Percentiles rank a stretch among this genome's conserved stretches.
Evolutionary conservation across 2,888 invertebrate genomes (phyloP).

Genomic region (Trisateles emortualis): DNA sequence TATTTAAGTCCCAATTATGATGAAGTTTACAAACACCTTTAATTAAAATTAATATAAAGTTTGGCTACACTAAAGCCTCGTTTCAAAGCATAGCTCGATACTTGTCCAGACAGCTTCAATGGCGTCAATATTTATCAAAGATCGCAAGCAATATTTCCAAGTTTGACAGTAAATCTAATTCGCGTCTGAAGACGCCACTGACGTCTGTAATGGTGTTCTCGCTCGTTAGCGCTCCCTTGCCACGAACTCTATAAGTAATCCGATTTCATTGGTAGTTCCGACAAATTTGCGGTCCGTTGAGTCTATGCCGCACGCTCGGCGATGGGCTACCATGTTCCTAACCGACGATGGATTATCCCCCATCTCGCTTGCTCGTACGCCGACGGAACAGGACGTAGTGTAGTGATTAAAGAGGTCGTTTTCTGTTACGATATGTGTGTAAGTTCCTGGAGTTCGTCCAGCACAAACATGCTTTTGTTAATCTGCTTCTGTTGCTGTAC

Average conservation of each 20-base stretch:
- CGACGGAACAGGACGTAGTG: constrained; percentile 48
- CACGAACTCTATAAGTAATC: constrained; percentile 74
- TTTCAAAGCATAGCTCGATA: constrained; percentile 11
- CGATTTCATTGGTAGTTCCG: constrained; percentile 81
- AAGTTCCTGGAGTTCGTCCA: constrained; percentile 55
- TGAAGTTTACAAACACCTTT: background rate
- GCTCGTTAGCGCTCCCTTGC: constrained; percentile 76
- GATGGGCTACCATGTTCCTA: constrained; percentile 54
- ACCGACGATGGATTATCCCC: constrained; percentile 63
- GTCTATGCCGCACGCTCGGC: constrained; percentile 59
- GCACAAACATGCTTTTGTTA: constrained; percentile 57
- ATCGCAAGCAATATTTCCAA: constrained; percentile 48
- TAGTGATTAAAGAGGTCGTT: constrained; percentile 63
- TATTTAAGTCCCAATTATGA: background rate
- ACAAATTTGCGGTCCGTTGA: constrained; percentile 83
- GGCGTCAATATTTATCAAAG: constrained; percentile 46
- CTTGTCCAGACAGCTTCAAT: constrained; percentile 13
- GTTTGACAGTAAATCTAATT: constrained; percentile 61
- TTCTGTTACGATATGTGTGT: constrained; percentile 59
- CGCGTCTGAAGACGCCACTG: constrained; percentile 61
- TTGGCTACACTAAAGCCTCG: constrained; percentile 20
- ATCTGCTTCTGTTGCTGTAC: constrained; percentile 58
- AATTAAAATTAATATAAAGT: constrained; percentile 12
- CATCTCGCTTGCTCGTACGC: constrained; percentile 51
- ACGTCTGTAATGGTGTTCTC: constrained; percentile 71